Evolutionary conservation across 2,797 vertebrate species (phyloP), one percentile per base, ranked within the genome.

Genomic region (Phoeniculus purpureus): DNA sequence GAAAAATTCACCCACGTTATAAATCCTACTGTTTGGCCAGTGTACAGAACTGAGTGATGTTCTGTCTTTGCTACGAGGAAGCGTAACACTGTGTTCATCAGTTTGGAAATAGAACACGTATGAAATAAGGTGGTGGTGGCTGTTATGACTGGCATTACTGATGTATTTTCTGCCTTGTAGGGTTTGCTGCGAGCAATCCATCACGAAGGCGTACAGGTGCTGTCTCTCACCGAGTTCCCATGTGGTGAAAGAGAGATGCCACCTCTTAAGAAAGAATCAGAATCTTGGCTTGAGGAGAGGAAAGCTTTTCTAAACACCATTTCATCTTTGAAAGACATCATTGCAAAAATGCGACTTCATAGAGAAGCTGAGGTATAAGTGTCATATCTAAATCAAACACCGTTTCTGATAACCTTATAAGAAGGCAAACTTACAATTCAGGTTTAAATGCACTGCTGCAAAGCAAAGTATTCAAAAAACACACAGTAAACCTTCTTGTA

Each of bases 181-280:
- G 98, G 97, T 43, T 96, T 99, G 95, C 97, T 99, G 67, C 98
- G 98, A 83, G 99, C 99, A 94, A 98, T 99, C 26, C 99, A 99
- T 95, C 98, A 98, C 80, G 99, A 99, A 95, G 99, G 99, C 15
- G 97, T 99, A 97, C 98, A 99, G 95, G 99, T 99, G 20, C 97
- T 99, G n/a, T 98, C 98, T 31, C 98, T 99, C 79, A 98, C 99
- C 1, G 98, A 99, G 95, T 92, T 98, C 23, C 97, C 98, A 1
- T 76, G 93, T 43, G 67, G 93, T 70, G 99, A 98, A 37, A 97
- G 95, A 23, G 97, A 98, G 26, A 72, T 91, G 26, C 70, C 29
- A 65, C 55, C 92, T 5, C 73, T 76, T 79, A 81, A 96, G 81
- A 97, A 97, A 67, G 91, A 94, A 15, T 91, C 95, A 67, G 98